phyloP scores from a whole-genome alignment of 2,888 invertebrate genomes.

The Junonia oenone region DNA sequence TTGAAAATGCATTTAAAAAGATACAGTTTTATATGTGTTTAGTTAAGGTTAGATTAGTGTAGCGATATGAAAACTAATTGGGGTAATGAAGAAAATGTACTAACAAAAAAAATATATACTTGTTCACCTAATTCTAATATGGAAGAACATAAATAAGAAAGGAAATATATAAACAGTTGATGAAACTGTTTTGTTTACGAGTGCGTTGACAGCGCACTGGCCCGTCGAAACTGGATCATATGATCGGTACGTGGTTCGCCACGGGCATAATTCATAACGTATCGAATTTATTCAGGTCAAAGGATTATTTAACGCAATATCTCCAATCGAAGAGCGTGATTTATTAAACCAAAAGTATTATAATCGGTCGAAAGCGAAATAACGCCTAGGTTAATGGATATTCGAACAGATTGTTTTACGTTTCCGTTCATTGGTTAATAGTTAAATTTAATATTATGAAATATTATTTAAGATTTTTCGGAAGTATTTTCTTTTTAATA shows the following conservation, averaged over 20 bases:
- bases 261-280: slow-evolving; percentile 12
- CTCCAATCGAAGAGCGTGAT: slow-evolving; percentile 3
- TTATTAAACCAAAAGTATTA: not conserved
- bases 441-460: slow-evolving; percentile 5
- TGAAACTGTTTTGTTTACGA: slow-evolving; percentile 10
- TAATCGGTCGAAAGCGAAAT: not conserved
- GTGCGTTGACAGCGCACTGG: slow-evolving; percentile 16
- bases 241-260: slow-evolving; percentile 21
- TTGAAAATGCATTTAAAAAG: too few relatives aligned
- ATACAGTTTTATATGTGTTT: too few relatives aligned
- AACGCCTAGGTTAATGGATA: slow-evolving; percentile 4
- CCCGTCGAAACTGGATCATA: slow-evolving; percentile 16
- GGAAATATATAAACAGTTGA: not conserved
- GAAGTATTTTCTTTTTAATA: too few relatives aligned
- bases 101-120: too few relatives aligned
- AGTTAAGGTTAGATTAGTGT: too few relatives aligned
- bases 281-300: slow-evolving; percentile 25
- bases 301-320: slow-evolving; percentile 25
- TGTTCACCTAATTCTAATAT: too few relatives aligned
- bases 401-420: not conserved
- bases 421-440: slow-evolving; percentile 1
- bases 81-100: too few relatives aligned
- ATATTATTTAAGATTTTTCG: not conserved
- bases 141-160: not conserved
- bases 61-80: too few relatives aligned